These are phyloP conservation scores for Melolontha melolontha DNA, from an alignment of 2,888 invertebrate species.

Conservation along the genomic window DNA sequence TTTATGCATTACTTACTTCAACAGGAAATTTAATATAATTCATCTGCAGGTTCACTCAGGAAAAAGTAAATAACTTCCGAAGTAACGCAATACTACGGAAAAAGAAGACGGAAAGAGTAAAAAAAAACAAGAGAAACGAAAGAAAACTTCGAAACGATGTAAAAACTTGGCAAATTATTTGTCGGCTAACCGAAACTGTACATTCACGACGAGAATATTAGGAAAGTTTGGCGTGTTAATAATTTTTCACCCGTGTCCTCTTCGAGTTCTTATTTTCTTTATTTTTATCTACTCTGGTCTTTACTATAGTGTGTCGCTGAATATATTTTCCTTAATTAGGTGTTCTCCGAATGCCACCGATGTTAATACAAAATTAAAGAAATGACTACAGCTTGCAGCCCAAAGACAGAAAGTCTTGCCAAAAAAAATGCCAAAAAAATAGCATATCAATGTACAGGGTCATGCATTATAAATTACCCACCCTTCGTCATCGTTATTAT, in stretches of 20 bases:
- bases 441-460: too few relatives aligned
- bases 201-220: conserved; percentile 34
- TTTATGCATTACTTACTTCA: too few relatives aligned
- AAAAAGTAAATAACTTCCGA: neutral
- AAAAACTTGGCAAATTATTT: conserved; percentile 36
- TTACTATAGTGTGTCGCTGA: conserved; percentile 7
- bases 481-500: too few relatives aligned
- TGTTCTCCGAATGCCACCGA: neutral
- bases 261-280: conserved; percentile 9
- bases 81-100: conserved; percentile 18
- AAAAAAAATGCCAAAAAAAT: too few relatives aligned
- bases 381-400: too few relatives aligned
- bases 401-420: too few relatives aligned
- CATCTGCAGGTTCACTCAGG: conserved; percentile 7
- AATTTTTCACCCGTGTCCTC: conserved; percentile 30
- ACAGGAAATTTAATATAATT: conserved; percentile 2
- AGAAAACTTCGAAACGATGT: conserved; percentile 31
- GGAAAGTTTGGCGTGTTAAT: conserved; percentile 32
- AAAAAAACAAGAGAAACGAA: conserved; percentile 2
- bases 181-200: conserved; percentile 35
- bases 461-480: too few relatives aligned
- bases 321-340: conserved; percentile 30
- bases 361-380: too few relatives aligned
- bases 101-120: neutral
- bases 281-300: too few relatives aligned